These are phyloP conservation scores for Lucilia cuprina DNA, from an alignment of 1,140 invertebrate species.

Conservation along the genomic window DNA sequence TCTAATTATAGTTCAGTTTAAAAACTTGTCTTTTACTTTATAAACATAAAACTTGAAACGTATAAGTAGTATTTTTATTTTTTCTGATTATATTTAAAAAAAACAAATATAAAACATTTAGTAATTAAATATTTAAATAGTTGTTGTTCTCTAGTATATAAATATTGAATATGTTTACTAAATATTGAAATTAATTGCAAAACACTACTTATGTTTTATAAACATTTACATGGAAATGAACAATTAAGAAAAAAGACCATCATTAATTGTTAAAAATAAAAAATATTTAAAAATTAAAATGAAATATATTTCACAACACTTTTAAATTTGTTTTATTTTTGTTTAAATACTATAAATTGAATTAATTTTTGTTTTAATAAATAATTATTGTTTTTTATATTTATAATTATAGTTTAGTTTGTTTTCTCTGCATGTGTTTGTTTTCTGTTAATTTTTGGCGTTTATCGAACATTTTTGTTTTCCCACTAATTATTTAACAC, in stretches of 20 bases:
- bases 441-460: not conserved
- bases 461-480: not conserved
- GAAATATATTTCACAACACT: slow-evolving; percentile 21
- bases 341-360: not conserved
- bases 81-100: too few relatives aligned
- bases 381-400: slow-evolving; percentile 5
- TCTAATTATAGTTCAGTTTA: too few relatives aligned
- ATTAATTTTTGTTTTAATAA: not conserved
- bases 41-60: too few relatives aligned
- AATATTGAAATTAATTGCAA: not conserved
- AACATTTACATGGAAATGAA: slow-evolving; percentile 4
- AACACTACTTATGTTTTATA: slow-evolving; percentile 4
- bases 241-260: not conserved
- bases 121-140: too few relatives aligned
- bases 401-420: not conserved
- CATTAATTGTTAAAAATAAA: not conserved
- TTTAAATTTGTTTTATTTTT: not conserved
- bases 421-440: not conserved
- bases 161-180: slow-evolving; percentile 6
- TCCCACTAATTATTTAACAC: not conserved
- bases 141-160: not conserved
- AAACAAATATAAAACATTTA: too few relatives aligned
- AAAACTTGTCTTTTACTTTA: too few relatives aligned
- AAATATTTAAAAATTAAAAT: slow-evolving; percentile 18
- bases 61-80: too few relatives aligned